Evolutionary conservation across 2,797 vertebrate species (phyloP), one percentile per base, ranked within the genome.

Genomic region (Ctenopoma multispine): DNA sequence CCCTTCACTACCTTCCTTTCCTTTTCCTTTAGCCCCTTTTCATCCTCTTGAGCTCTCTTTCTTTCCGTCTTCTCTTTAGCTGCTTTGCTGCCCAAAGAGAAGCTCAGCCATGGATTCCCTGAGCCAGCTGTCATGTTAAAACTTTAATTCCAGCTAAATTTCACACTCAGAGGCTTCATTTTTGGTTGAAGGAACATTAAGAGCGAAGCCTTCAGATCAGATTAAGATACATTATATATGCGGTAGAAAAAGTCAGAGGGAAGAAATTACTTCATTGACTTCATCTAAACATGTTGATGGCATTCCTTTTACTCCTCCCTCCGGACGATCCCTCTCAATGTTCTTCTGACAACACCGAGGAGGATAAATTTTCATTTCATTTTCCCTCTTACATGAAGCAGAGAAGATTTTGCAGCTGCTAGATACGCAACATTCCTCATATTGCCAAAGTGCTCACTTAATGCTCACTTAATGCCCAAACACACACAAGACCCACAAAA

Each of bases 131-230:
- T 84, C 86, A 84, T 80, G 85, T 90, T 92, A 80, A 92, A 92
- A 93, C 87, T 92, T 90, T 93, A 88, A 93, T 90, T 90, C 78
- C 79, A 69, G 86, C 88, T 91, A 90, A 91, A 91, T 89, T 90
- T 92, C 89, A 90, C 86, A 90, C 87, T 88, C 83, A 75, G 75
- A 85, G 78, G 83, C 82, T 83, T 81, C 76, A 60, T 83, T 89
- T 84, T 89, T 85, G 87, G 80, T 79, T 87, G 84, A 88, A 72
- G 58, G 73, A 86, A 92, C 85, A 85, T 84, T 90, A 82, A 90
- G 83, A 88, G 89, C 60, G 55, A 84, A 89, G 89, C 75, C 88
- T 87, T 89, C 82, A 88, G 86, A 92, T 92, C 83, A 89, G 84
- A 88, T 90, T 89, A 92, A 86, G 87, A 82, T 88, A 77, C 81